Percentiles rank a stretch among this genome's conserved stretches.
phyloP scores from a whole-genome alignment of 2,113 vertebrate species.

The Geococcyx californianus region DNA sequence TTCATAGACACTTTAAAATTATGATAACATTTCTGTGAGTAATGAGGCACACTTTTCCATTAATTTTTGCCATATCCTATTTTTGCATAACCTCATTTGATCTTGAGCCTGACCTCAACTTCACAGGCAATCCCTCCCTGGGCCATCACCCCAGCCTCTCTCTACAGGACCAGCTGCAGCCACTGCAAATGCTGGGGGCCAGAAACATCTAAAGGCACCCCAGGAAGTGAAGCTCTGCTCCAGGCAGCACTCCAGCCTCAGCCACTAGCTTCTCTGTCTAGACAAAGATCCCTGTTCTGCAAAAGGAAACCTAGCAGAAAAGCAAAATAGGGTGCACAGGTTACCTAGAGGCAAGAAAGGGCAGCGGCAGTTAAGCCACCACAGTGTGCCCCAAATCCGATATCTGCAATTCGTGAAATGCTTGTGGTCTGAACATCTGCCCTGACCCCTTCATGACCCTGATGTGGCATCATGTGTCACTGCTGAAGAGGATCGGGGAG shows the following conservation, averaged over 20 bases:
- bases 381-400: not conserved
- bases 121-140: accelerated
- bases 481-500: accelerated
- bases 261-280: not conserved
- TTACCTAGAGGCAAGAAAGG: not conserved
- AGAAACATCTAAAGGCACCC: conserved; percentile 15
- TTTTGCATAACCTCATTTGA: not conserved
- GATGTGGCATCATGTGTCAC: not conserved
- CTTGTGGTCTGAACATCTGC: not conserved
- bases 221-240: not conserved
- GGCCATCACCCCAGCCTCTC: not conserved
- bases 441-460: accelerated
- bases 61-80: conserved; percentile 12
- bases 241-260: not conserved
- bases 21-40: not conserved
- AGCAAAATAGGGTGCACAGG: not conserved
- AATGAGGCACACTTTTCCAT: conserved; percentile 22
- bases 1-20: conserved; percentile 27
- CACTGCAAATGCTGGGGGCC: not conserved
- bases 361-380: not conserved
- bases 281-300: not conserved
- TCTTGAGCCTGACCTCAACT: not conserved
- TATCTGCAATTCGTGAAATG: not conserved
- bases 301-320: not conserved
- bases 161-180: not conserved